A percentile compares a stretch with the other conserved stretches of the same genome.
These are phyloP conservation scores for Acanthis flammea DNA, from an alignment of 2,797 vertebrate genomes.

Conservation along the genomic window DNA sequence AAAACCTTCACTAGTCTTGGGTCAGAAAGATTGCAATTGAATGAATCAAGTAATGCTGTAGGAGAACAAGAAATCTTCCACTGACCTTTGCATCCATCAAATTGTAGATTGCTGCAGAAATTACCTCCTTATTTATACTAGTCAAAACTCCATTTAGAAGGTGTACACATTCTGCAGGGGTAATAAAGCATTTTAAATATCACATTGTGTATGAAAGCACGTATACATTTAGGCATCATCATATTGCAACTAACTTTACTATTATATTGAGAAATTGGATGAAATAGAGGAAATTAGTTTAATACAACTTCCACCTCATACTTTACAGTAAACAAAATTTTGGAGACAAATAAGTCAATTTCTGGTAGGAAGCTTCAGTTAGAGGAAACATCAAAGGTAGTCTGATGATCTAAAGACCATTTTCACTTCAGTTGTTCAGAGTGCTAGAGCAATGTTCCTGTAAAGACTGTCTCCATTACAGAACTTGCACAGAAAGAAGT, in stretches of 20 bases:
- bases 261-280: not conserved
- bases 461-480: not conserved
- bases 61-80: not conserved
- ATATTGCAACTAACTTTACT: not conserved
- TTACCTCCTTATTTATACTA: slow-evolving; percentile 20
- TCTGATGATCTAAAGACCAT: not conserved
- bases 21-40: not conserved
- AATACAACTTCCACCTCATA: not conserved
- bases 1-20: not conserved
- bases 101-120: slow-evolving; percentile 50
- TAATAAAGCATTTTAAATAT: not conserved
- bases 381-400: not conserved
- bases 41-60: not conserved
- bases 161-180: slow-evolving; percentile 33
- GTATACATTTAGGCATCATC: not conserved
- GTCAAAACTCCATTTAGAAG: slow-evolving; percentile 36
- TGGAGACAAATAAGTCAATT: not conserved
- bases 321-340: not conserved
- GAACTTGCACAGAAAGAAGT: not conserved
- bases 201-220: not conserved
- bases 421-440: not conserved
- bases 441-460: not conserved
- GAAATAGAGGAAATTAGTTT: not conserved
- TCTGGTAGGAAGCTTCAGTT: not conserved
- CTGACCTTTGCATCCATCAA: slow-evolving; percentile 64